These are phyloP conservation scores for Noctua janthina DNA, from an alignment of 2,888 invertebrate genomes.

Conservation along the genomic window DNA sequence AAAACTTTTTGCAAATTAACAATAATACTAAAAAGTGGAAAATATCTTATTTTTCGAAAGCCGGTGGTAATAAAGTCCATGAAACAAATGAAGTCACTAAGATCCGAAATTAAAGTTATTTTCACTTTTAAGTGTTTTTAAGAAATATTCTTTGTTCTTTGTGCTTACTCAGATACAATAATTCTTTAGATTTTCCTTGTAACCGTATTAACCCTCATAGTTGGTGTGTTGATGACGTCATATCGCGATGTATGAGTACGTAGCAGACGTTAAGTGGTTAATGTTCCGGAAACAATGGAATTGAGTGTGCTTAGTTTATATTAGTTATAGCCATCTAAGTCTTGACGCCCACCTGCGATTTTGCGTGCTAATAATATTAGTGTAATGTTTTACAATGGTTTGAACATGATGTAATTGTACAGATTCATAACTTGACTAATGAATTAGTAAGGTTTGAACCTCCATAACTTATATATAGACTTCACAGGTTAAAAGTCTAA, in stretches of 20 bases:
- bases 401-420: conserved; percentile 16
- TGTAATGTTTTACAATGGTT: not conserved
- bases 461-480: not conserved
- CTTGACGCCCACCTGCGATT: conserved; percentile 46
- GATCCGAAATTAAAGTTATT: no score
- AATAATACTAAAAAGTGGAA: not conserved
- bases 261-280: conserved; percentile 74
- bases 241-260: conserved; percentile 51
- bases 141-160: not conserved
- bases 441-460: not conserved
- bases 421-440: not conserved
- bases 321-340: conserved; percentile 24
- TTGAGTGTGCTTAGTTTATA: conserved; percentile 52
- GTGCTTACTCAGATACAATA: not conserved
- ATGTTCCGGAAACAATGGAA: conserved; percentile 75
- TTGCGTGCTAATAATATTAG: conserved; percentile 16
- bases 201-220: conserved; percentile 29
- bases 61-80: not conserved
- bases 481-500: not conserved
- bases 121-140: not conserved
- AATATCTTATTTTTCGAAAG: not conserved
- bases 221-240: conserved; percentile 67
- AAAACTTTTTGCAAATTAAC: no score
- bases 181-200: conserved; percentile 21
- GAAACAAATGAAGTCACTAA: not conserved